These are phyloP conservation scores for Urocitellus parryii DNA, from an alignment of 2,113 vertebrate genomes.

Conservation along the genomic window DNA sequence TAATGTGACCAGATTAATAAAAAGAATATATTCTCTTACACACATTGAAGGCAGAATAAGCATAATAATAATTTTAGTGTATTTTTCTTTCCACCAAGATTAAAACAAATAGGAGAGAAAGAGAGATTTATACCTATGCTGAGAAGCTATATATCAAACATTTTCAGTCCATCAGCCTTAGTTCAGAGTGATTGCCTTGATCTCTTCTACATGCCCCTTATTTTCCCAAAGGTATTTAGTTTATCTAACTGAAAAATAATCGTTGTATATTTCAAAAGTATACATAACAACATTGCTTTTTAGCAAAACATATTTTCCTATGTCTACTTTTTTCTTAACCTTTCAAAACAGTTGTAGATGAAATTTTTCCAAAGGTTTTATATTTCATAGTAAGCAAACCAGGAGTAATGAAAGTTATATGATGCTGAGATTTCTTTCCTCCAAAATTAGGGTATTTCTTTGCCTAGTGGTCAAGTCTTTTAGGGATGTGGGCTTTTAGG, in stretches of 20 bases:
- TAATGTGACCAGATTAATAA: background rate
- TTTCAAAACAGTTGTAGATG: background rate
- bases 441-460: background rate
- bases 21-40: background rate
- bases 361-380: background rate
- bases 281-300: background rate
- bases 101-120: background rate
- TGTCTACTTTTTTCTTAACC: background rate
- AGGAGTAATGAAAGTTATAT: background rate
- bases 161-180: background rate
- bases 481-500: background rate
- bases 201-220: background rate
- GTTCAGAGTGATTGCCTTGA: background rate
- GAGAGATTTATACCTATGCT: background rate
- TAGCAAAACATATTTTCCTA: background rate
- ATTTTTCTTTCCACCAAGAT: background rate
- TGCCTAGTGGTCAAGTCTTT: background rate
- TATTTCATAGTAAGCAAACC: background rate
- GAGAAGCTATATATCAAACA: background rate
- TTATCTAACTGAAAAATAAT: constrained; percentile 6
- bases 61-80: background rate
- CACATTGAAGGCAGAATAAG: background rate
- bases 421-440: background rate
- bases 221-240: background rate
- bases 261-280: background rate